Evolutionary conservation across 2,797 vertebrate species (phyloP), one percentile per base, ranked within the genome.

Genomic region (Notolepis coatsorum): DNA sequence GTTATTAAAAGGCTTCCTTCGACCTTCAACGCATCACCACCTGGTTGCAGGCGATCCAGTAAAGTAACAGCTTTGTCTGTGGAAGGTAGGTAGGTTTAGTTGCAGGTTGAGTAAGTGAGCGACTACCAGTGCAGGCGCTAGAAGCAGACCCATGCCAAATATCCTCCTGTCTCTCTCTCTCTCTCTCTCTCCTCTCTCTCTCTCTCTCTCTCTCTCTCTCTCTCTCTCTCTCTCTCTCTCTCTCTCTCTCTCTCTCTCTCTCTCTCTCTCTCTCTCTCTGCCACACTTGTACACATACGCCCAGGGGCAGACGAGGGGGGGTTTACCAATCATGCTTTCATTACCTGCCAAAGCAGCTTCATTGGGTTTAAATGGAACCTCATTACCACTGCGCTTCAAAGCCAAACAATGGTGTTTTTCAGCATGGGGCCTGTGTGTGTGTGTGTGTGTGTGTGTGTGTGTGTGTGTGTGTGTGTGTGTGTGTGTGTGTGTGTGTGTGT

Each of bases 331-430:
- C 41, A 8, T 41, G 64, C 85, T 89, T 89, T 90, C 80, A 88
- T 88, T 88, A 87, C 77, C 79, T 88, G 88, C 89, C 90, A 90
- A 86, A 84, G 75, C 64, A 39, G 75, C 82, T 81, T 88, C 87
- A 82, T 85, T 85, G 81, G 79, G 76, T 80, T 84, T 89, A 81
- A 88, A 86, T 79, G 79, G 77, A 86, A 82, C 81, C 86, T 89
- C 86, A 88, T 90, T 90, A 89, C 86, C 84, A 77, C 86, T 67
- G 39, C 45, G 78, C 84, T 88, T 91, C 76, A 90, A 87, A 89
- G 84, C 77, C 69, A 70, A 70, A 85, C 77, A 72, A 83, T 71
- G 10, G 65, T 46, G 65, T 87, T 86, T 77, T 85, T 70, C 81
- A 83, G 79, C 69, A 78, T 79, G 80, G 71, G 73, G 75, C 82